A percentile compares a stretch with the other conserved stretches of the same genome.
Evolutionary conservation across 2,797 vertebrate species (phyloP).

Genomic region (Takifugu ocellatus): DNA sequence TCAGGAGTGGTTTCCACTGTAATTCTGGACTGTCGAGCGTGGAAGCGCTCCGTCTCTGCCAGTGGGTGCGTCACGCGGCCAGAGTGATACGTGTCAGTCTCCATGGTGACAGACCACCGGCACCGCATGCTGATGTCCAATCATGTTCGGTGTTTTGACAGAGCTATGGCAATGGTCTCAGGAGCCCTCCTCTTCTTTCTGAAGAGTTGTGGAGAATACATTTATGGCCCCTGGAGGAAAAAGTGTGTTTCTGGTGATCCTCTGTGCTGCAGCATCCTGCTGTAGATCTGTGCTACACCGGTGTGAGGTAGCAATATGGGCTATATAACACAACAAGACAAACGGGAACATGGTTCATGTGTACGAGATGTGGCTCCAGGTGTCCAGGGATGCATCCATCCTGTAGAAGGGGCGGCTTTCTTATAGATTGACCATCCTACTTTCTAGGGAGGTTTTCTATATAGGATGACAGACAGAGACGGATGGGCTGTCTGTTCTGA

Average conservation of each 20-base stretch:
- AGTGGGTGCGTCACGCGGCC: constrained; percentile 14
- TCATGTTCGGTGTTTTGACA: constrained; percentile 3
- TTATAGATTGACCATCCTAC: constrained; percentile 26
- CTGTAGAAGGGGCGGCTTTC: constrained; percentile 32
- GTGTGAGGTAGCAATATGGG: not conserved
- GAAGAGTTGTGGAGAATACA: not conserved
- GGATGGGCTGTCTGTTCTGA: constrained; percentile 17
- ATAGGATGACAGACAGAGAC: constrained; percentile 25
- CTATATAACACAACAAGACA: not conserved
- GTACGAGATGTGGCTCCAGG: constrained; percentile 21
- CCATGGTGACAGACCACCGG: constrained; percentile 55
- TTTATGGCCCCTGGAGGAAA: not conserved
- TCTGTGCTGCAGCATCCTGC: not conserved
- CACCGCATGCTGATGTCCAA: constrained; percentile 41
- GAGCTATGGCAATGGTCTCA: constrained; percentile 2
- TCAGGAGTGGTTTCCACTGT: constrained; percentile 31
- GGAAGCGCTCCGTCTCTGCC: constrained; percentile 26
- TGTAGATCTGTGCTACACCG: constrained; percentile 3
- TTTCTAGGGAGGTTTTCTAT: constrained; percentile 30
- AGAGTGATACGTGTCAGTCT: constrained; percentile 57
- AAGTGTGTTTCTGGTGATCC: not conserved
- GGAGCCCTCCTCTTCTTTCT: not conserved
- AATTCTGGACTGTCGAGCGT: constrained; percentile 36
- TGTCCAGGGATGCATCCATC: constrained; percentile 21
- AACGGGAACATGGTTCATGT: constrained; percentile 16